These are phyloP conservation scores for Murina feae DNA, from an alignment of 2,113 vertebrate species.

Conservation along the genomic window DNA sequence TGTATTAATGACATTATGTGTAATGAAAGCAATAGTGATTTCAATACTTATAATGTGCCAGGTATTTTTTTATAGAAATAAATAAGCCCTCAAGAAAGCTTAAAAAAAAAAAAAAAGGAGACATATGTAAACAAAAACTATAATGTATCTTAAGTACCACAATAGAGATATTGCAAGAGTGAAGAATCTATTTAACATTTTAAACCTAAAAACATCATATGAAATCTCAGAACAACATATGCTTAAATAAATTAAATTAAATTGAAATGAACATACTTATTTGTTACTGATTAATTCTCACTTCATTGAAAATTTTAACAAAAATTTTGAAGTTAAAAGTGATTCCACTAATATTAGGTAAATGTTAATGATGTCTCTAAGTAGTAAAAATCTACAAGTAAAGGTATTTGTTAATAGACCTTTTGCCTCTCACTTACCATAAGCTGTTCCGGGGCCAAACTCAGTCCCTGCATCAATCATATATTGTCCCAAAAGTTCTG, in stretches of 20 bases:
- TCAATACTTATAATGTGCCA: not conserved
- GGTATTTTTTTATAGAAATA: conserved; percentile 3
- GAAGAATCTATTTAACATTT: conserved; percentile 17
- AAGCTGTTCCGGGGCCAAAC: conserved; percentile 95
- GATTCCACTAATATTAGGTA: not conserved
- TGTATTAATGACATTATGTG: not conserved
- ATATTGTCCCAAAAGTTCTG: conserved; percentile 93
- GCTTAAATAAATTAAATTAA: conserved; percentile 27
- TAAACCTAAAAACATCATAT: not conserved
- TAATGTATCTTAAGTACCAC: not conserved
- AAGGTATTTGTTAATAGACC: not conserved
- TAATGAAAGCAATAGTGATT: conserved; percentile 11
- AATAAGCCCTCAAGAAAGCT: not conserved
- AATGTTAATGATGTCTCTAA: not conserved
- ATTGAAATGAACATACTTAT: not conserved
- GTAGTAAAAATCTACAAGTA: conserved; percentile 26
- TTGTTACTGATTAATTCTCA: not conserved
- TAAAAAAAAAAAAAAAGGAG: not conserved
- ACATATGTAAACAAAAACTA: not conserved
- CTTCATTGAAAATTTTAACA: conserved; percentile 18
- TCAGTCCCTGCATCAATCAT: conserved; percentile 97
- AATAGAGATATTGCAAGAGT: not conserved
- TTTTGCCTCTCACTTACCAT: conserved; percentile 85
- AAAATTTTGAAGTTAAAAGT: conserved; percentile 32
- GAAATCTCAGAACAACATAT: not conserved